Conservation (phyloP, 2,797 vertebrate genomes). For the Gephyroberyx darwinii region DNA sequence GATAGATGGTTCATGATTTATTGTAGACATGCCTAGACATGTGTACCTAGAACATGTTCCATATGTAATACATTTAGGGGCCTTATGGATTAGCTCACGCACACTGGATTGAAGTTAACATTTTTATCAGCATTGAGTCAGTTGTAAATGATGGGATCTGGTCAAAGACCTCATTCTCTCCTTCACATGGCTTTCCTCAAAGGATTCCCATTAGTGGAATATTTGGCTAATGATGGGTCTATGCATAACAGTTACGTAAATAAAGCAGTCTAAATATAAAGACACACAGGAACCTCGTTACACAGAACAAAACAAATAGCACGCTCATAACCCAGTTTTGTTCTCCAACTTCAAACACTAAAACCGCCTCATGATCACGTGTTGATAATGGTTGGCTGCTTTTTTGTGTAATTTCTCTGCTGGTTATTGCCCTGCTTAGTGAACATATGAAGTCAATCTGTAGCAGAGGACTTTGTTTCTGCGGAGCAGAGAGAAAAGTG, state of each 20-base stretch:
- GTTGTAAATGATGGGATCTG: conserved; percentile 38
- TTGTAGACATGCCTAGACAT: no score
- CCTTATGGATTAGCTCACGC: not conserved
- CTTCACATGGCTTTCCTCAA: conserved; percentile 31
- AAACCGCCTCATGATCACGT: conserved; percentile 46
- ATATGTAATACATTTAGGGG: not conserved
- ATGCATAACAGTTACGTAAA: conserved; percentile 51
- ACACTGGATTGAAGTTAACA: not conserved
- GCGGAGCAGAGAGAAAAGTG: conserved; percentile 44
- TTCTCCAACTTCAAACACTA: conserved; percentile 46
- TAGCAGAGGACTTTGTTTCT: conserved; percentile 29
- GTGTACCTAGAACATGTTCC: no score
- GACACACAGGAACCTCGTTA: conserved; percentile 40
- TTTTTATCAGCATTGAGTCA: conserved; percentile 17
- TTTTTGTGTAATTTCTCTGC: conserved; percentile 51
- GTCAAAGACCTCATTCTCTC: conserved; percentile 37
- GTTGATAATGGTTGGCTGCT: conserved; percentile 42
- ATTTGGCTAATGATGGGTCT: conserved; percentile 37
- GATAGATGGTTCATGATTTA: no score
- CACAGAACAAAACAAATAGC: conserved; percentile 49
- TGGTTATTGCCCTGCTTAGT: conserved; percentile 20
- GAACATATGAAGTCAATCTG: conserved; percentile 43
- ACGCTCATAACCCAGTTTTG: conserved; percentile 42
- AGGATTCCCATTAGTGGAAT: conserved; percentile 26
- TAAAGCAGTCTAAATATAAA: conserved; percentile 54